These are phyloP conservation scores for Meloidogyne chitwoodi DNA, from an alignment of 1,140 invertebrate genomes.

Conservation along the genomic window DNA sequence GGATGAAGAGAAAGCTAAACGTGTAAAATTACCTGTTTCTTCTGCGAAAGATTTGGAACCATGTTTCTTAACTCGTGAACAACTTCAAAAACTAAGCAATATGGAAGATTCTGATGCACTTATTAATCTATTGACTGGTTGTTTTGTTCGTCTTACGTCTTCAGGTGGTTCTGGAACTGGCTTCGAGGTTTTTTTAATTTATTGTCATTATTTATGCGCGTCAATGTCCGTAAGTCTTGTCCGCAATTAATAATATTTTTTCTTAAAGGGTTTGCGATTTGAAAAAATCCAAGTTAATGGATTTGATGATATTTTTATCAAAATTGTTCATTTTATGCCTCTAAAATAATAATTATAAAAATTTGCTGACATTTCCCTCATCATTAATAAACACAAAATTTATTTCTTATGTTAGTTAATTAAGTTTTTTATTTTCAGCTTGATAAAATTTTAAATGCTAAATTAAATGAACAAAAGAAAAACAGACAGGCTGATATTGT, in stretches of 20 bases:
- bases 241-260: too few species aligned
- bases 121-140: background rate
- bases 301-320: too few species aligned
- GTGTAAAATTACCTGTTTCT: background rate
- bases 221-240: too few species aligned
- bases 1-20: conserved; percentile 1
- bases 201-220: too few species aligned
- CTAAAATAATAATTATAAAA: too few species aligned
- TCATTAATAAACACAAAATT: too few species aligned
- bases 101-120: background rate
- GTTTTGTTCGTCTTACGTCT: conserved; percentile 3
- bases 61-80: background rate
- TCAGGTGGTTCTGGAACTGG: conserved; percentile 7
- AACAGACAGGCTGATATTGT: background rate
- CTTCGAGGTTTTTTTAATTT: conserved; percentile 6
- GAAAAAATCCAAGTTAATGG: too few species aligned
- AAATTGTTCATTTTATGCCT: too few species aligned
- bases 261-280: too few species aligned
- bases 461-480: background rate
- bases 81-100: background rate
- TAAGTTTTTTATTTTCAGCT: background rate
- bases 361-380: too few species aligned
- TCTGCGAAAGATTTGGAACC: conserved; percentile 4
- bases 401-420: too few species aligned
- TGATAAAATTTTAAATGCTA: conserved; percentile 5